These are phyloP conservation scores for Basileuterus tristriatus DNA, from an alignment of 2,797 vertebrate species.

Conservation along the genomic window DNA sequence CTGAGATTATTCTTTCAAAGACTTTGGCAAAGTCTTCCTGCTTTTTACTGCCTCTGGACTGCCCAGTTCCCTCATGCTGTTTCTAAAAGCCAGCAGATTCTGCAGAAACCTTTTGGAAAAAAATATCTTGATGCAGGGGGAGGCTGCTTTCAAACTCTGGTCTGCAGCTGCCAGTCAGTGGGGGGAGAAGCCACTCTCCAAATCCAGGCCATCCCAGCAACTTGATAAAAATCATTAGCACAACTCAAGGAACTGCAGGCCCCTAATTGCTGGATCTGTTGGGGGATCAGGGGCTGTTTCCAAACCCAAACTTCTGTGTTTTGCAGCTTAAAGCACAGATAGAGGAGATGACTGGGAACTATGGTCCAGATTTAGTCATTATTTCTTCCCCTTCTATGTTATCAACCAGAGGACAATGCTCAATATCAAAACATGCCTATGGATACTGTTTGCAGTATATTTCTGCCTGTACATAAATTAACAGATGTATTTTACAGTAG, in stretches of 20 bases:
- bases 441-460: not conserved
- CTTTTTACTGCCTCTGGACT: not conserved
- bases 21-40: not conserved
- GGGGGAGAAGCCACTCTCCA: not conserved
- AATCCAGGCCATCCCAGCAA: not conserved
- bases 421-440: rapidly evolving
- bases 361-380: not conserved
- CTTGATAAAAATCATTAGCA: not conserved
- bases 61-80: slow-evolving; percentile 12
- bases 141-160: not conserved
- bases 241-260: not conserved
- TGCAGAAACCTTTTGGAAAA: not conserved
- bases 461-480: not conserved
- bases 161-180: not conserved
- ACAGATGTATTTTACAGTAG: not conserved
- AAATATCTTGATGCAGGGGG: not conserved
- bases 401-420: not conserved
- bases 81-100: slow-evolving; percentile 16
- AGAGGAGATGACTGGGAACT: not conserved
- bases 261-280: not conserved
- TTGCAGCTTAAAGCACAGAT: not conserved
- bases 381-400: not conserved
- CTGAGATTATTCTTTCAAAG: slow-evolving; percentile 20
- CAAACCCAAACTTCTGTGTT: not conserved
- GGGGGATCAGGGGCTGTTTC: not conserved